Evolutionary conservation across 2,113 vertebrate genomes (phyloP), one percentile per base, ranked within the genome.

Genomic region (Rhodinocichla rosea): DNA sequence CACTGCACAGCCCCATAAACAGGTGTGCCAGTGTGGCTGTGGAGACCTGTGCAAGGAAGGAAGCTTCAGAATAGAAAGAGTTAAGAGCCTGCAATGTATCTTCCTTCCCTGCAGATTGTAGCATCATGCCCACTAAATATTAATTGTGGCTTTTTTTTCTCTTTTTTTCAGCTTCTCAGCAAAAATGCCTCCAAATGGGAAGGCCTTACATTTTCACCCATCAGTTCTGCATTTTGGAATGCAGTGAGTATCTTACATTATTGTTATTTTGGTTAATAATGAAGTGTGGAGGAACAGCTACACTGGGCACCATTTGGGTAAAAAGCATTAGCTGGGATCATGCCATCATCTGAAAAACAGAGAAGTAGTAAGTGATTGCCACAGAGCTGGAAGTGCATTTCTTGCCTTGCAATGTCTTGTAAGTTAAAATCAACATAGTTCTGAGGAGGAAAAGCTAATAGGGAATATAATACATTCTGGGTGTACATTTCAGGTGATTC

Each of bases 181-280:
- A 91, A 99, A 98, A 95, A 96, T 98, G 35, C 98, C 95, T 39
- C 98, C 96, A 90, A 98, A 96, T 97, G 98, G 98, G 95, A 99
- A 98, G 96, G 98, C 98, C 60, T 97, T 99, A 97, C 98, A 98
- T 98, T 99, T 99, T 96, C 98, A 99, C 95, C 99, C 99, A 1
- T 98, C 99, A 78, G 97, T 98, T 87, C 94, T 99, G 97, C 98
- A 99, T 98, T 99, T 99, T 97, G 99, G 99, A 97, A 97, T 98
- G 86, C 99, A 99, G 99, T 99, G 97, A 99, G 99, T 99, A 97
- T 97, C 63, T 94, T 91, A 56, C 2, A 1, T 90, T 52, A 33
- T 40, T 68, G 14, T 27, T 92, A 40, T 39, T 86, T 85, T 73
- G 37, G 33, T 65, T 65, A 71, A 75, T 62, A 89, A 55, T 0